Conservation (phyloP, 1,140 invertebrate species). For the Lutraria rhynchaena region DNA sequence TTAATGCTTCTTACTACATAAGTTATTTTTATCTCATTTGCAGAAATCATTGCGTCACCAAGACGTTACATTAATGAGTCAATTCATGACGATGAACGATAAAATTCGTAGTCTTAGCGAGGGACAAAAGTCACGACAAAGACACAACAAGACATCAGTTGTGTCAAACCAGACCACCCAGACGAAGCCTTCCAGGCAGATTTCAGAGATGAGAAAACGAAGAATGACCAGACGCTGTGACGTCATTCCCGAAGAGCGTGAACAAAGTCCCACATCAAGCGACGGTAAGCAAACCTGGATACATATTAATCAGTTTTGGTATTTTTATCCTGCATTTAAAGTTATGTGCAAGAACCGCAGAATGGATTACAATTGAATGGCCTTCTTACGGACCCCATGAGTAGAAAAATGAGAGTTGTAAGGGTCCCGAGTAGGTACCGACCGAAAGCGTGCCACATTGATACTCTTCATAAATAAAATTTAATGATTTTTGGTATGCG, state of each 20-base stretch:
- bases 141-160: constrained; percentile 5
- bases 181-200: constrained; percentile 33
- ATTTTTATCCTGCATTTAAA: too few species aligned
- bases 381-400: too few species aligned
- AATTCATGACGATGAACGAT: constrained; percentile 54
- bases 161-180: background rate
- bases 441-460: too few species aligned
- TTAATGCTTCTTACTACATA: background rate
- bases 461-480: too few species aligned
- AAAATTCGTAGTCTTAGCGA: constrained; percentile 32
- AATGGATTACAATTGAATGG: too few species aligned
- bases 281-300: constrained; percentile 45
- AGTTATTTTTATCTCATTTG: background rate
- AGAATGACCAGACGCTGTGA: constrained; percentile 49
- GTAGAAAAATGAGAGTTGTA: too few species aligned
- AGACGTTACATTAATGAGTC: constrained; percentile 49
- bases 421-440: too few species aligned
- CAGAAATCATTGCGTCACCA: constrained; percentile 59
- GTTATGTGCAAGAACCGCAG: too few species aligned
- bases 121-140: constrained; percentile 6
- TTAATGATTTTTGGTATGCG: too few species aligned
- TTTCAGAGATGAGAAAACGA: constrained; percentile 7
- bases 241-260: constrained; percentile 51
- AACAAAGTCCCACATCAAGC: constrained; percentile 14
- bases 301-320: too few species aligned